These are phyloP conservation scores for Heterodera filipjevi DNA, from an alignment of 2,888 invertebrate species.

Conservation along the genomic window DNA sequence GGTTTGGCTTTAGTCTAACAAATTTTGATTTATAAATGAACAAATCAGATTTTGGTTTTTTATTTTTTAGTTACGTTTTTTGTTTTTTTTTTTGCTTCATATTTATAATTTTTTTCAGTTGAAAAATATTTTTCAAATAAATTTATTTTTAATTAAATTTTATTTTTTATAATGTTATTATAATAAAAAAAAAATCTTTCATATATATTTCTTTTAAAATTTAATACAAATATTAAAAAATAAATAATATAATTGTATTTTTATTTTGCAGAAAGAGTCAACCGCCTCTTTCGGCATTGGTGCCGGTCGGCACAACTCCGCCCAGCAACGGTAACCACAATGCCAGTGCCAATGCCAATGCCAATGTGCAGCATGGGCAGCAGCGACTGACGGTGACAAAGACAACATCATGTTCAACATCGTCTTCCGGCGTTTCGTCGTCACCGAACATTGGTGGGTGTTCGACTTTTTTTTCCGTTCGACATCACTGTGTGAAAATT, in stretches of 20 bases:
- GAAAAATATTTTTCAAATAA: no score
- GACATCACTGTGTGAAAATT: no score
- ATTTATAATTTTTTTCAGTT: no score
- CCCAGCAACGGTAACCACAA: neutral
- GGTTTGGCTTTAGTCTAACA: no score
- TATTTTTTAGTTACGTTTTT: neutral
- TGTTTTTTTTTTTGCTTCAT: neutral
- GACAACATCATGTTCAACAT: slow-evolving; percentile 15
- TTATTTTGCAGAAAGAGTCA: neutral
- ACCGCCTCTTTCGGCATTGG: neutral
- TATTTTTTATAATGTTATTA: no score
- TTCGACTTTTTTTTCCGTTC: no score
- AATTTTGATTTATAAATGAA: no score
- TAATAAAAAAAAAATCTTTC: no score
- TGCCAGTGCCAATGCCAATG: neutral
- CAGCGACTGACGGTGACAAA: neutral
- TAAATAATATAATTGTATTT: no score
- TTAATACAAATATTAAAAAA: no score
- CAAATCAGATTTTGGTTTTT: neutral
- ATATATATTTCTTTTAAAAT: no score
- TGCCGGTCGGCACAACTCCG: neutral
- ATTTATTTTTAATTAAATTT: no score
- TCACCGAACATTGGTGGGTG: slow-evolving; percentile 9
- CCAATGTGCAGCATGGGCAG: neutral
- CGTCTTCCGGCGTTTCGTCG: slow-evolving; percentile 26